A percentile compares a stretch with the other conserved stretches of the same genome.
Evolutionary conservation across 2,797 vertebrate species (phyloP).

Genomic region (Pogoniulus pusillus): DNA sequence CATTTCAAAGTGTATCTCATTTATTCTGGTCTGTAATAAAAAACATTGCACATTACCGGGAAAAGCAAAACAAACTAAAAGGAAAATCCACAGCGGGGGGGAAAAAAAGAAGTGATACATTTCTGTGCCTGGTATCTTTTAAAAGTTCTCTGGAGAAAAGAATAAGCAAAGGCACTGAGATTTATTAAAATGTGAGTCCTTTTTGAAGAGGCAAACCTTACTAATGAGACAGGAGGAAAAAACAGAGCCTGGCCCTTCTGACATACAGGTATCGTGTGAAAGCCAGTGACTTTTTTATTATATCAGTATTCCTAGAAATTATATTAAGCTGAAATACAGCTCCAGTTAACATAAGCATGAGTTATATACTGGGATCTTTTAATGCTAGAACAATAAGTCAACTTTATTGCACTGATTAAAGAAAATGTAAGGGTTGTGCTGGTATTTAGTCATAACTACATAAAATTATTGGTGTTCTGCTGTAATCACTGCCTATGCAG

Average conservation of each 20-base stretch:
- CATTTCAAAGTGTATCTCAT: background rate
- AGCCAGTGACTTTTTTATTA: conserved; percentile 29
- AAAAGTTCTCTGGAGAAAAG: background rate
- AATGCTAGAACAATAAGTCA: conserved; percentile 30
- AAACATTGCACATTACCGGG: rapidly evolving
- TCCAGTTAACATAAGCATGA: conserved; percentile 28
- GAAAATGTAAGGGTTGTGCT: conserved; percentile 30
- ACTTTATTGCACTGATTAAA: conserved; percentile 53
- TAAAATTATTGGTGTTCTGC: conserved; percentile 42
- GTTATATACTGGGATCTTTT: conserved; percentile 2
- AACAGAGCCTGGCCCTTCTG: background rate
- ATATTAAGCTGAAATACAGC: conserved; percentile 21
- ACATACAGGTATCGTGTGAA: background rate
- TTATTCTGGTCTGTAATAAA: background rate
- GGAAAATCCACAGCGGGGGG: no score
- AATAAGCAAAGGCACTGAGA: background rate
- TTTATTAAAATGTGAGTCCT: background rate
- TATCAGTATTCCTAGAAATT: conserved; percentile 32
- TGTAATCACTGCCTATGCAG: conserved; percentile 31
- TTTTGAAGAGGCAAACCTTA: background rate
- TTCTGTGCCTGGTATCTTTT: background rate
- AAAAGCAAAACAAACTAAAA: no score
- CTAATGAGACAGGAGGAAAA: background rate
- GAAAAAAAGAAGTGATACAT: background rate
- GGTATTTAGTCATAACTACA: conserved; percentile 29